Base-by-base conservation (phyloP, 1,140 invertebrate species). In the Drosophila parvula region DNA sequence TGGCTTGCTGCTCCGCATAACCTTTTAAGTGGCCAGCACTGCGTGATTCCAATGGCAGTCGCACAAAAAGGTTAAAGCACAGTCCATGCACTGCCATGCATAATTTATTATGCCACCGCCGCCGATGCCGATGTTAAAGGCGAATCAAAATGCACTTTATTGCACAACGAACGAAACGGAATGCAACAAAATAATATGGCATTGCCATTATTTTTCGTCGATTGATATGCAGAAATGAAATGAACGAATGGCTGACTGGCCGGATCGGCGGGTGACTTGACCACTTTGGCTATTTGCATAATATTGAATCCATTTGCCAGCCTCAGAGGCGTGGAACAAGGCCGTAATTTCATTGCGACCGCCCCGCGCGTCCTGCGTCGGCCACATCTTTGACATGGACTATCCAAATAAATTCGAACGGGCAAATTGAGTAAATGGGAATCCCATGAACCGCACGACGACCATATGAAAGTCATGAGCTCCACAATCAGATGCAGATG, bases 101-200 rank as follows among this genome's bases (percentile, higher is more conserved):
- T 86, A 68, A 78, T 75, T 78, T 63, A 81, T 74, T 75, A 44
- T 45, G 64, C 60, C 63, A 59, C 41, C 48, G 36, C 28, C 41
- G 40, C 34, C 45, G 58, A 57, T 50, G 59, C 41, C 68, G n/a
- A n/a, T 43, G 76, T 84, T 86, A 81, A 74, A 74, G 74, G 78
- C 64, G 68, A 86, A 86, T 88, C 82, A 82, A 78, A 86, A 88
- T 82, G 67, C 75, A 81, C 56, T 84, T 58, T 69, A 78, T 77
- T 73, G 81, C 62, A 58, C 68, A 77, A 73, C 56, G 70, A 45
- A 60, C 36, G 45, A 44, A 62, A 60, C 40, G 59, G 36, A 81
- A 63, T 74, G 69, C 57, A 81, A 65, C 79, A 61, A 81, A 74
- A 79, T 63, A 76, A 84, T 86, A 77, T 45, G 58, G 58, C 74